Evolutionary conservation across 2,888 invertebrate species (phyloP).

Genomic region (Sthenelais limicola): DNA sequence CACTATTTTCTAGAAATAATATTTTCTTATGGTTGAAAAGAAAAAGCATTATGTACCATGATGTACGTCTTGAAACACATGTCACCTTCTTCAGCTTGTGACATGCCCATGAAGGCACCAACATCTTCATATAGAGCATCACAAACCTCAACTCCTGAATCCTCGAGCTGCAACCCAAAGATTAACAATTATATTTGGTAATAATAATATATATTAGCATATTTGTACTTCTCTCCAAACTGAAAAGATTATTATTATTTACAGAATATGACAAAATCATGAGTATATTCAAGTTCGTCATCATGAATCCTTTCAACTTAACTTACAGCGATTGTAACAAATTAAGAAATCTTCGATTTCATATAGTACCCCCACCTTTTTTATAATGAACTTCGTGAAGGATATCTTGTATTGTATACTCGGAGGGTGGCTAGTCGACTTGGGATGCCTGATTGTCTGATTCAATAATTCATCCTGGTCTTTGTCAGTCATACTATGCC

Average conservation of each 20-base stretch:
- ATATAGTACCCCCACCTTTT: constrained; percentile 18
- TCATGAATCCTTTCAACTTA: too few species aligned
- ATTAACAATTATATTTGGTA: neutral
- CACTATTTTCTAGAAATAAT: too few species aligned
- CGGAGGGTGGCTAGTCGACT: neutral
- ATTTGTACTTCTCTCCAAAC: too few species aligned
- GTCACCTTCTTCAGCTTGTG: neutral
- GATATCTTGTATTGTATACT: constrained; percentile 7
- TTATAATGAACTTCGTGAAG: constrained; percentile 28
- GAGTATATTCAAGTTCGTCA: too few species aligned
- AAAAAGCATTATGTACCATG: constrained; percentile 10
- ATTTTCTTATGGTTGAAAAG: too few species aligned
- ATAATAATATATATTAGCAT: neutral
- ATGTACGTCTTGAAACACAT: constrained; percentile 39
- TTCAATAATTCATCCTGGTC: constrained; percentile 4
- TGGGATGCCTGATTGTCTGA: constrained; percentile 11
- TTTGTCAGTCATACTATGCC: neutral
- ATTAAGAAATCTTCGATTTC: too few species aligned
- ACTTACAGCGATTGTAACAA: too few species aligned
- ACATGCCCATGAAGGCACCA: constrained; percentile 2
- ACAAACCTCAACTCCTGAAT: constrained; percentile 14
- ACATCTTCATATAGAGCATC: constrained; percentile 23
- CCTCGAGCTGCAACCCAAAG: constrained; percentile 17
- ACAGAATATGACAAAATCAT: too few species aligned
- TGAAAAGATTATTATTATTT: too few species aligned